A percentile compares a stretch with the other conserved stretches of the same genome.
Evolutionary conservation across 64 coral and sea anemone species (phyloP).

Genomic region (Actinia tenebrosa): DNA sequence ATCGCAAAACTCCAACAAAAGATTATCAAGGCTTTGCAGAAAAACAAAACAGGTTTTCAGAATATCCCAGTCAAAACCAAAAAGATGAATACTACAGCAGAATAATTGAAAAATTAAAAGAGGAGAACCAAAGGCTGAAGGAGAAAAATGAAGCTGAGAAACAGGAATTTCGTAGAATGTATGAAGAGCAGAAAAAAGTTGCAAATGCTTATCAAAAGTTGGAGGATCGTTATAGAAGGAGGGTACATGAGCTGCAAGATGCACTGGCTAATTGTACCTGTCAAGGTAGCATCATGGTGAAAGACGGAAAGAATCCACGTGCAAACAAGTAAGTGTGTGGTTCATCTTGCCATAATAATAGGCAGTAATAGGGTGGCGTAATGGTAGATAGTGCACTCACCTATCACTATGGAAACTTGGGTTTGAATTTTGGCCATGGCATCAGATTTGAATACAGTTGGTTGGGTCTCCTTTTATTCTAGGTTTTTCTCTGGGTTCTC

Average conservation of each 20-base stretch:
- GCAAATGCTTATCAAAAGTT: conserved; percentile 99
- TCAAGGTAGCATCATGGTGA: conserved; percentile 56
- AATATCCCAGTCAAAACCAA: not conserved
- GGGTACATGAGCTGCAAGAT: conserved; percentile 92
- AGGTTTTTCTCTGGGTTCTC: no score
- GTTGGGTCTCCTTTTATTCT: no score
- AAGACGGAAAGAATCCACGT: conserved; percentile 18
- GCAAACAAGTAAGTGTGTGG: not conserved
- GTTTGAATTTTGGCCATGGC: no score
- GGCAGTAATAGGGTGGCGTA: no score
- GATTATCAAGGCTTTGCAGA: not conserved
- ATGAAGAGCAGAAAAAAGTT: conserved; percentile 97
- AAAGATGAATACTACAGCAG: conserved; percentile 45
- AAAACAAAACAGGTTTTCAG: not conserved
- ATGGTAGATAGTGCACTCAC: no score
- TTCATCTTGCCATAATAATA: not conserved
- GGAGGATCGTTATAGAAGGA: conserved; percentile 90
- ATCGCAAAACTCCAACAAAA: not conserved
- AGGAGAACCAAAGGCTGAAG: conserved; percentile 66
- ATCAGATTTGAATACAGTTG: no score
- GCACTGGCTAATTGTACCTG: conserved; percentile 76
- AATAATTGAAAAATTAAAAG: conserved; percentile 63
- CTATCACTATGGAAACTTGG: no score
- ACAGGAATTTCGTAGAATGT: conserved; percentile 75
- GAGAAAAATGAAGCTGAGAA: conserved; percentile 80